Percentiles rank a stretch among this genome's conserved stretches.
Evolutionary conservation across 2,797 vertebrate species (phyloP).

Genomic region (Lindbergichthys nudifrons): DNA sequence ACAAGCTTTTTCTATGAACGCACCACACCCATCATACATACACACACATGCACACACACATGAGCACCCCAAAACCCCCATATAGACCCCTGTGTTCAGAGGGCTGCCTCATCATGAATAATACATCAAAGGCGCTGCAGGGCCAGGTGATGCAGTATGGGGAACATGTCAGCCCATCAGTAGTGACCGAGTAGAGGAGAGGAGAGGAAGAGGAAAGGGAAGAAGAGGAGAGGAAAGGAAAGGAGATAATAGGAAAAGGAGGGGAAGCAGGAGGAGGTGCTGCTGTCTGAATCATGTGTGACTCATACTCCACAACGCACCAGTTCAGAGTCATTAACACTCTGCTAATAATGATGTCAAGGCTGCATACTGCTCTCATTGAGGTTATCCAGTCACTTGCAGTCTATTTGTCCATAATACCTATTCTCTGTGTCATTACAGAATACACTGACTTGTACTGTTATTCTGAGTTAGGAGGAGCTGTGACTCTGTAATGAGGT

Average conservation of each 20-base stretch:
- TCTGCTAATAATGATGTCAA: slow-evolving; percentile 58
- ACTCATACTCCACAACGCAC: slow-evolving; percentile 29
- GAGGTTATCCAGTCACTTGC: slow-evolving; percentile 55
- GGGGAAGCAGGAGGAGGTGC: neutral
- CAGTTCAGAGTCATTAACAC: slow-evolving; percentile 52
- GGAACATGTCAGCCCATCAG: slow-evolving; percentile 77
- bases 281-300: slow-evolving; percentile 34
- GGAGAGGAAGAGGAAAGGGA: neutral
- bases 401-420: slow-evolving; percentile 54
- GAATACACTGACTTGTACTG: slow-evolving; percentile 50
- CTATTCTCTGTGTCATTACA: slow-evolving; percentile 48
- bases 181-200: slow-evolving; percentile 58
- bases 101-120: slow-evolving; percentile 79
- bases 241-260: neutral
- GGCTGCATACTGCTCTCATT: slow-evolving; percentile 23
- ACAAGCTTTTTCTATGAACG: slow-evolving; percentile 53
- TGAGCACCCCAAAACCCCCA: slow-evolving; percentile 54
- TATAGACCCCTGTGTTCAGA: slow-evolving; percentile 74
- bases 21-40: slow-evolving; percentile 15
- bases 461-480: slow-evolving; percentile 51
- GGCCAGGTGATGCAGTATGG: slow-evolving; percentile 81
- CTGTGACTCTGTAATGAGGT: slow-evolving; percentile 64
- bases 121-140: slow-evolving; percentile 81
- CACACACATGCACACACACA: slow-evolving; percentile 14
- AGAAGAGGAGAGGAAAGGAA: slow-evolving; percentile 16